These are phyloP conservation scores for Furcifer pardalis DNA, from an alignment of 2,797 vertebrate genomes.

Conservation along the genomic window DNA sequence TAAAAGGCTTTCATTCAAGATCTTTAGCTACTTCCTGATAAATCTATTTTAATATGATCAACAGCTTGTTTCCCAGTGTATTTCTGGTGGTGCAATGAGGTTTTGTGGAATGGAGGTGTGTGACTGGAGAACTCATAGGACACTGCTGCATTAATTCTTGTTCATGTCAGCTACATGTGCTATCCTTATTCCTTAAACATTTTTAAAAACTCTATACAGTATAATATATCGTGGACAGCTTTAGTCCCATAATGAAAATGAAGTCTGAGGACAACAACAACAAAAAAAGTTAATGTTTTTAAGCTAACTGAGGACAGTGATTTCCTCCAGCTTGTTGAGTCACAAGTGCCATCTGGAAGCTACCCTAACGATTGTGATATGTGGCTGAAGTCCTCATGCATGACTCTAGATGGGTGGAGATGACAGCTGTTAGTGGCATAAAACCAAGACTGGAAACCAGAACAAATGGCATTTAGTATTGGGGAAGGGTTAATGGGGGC, in stretches of 20 bases:
- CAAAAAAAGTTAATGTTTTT: not conserved
- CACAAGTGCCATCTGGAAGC: not conserved
- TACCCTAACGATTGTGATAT: not conserved
- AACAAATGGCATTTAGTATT: not conserved
- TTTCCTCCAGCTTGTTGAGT: not conserved
- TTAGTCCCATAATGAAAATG: not conserved
- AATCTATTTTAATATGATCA: not conserved
- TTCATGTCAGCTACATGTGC: not conserved
- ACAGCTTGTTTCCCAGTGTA: not conserved
- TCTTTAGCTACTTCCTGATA: fast-evolving
- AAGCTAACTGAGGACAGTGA: not conserved
- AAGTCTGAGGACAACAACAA: not conserved
- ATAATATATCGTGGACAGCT: too few species aligned
- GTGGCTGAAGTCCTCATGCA: not conserved
- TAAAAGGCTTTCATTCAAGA: not conserved
- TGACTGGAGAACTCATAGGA: fast-evolving
- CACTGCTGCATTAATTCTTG: fast-evolving
- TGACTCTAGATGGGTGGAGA: not conserved
- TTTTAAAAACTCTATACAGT: not conserved
- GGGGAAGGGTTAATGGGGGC: not conserved
- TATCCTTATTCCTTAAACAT: not conserved
- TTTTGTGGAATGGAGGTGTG: not conserved
- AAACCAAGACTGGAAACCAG: not conserved
- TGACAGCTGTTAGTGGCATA: fast-evolving
- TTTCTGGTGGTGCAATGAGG: fast-evolving